Conservation (phyloP, 2,888 invertebrate species). For the Melipona beecheii region DNA sequence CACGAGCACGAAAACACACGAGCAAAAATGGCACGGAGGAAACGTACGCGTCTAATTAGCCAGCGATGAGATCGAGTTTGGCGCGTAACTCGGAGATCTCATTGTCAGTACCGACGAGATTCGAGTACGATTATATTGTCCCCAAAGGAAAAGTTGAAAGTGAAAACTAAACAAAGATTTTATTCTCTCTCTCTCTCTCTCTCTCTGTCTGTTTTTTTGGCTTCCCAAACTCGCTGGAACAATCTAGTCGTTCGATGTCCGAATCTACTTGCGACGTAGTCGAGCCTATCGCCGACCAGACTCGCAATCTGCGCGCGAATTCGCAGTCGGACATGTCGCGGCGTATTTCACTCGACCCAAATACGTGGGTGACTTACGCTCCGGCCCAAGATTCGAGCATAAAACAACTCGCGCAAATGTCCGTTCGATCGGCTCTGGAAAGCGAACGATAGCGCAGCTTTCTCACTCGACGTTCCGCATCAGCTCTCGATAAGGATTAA, state of each 20-base stretch:
- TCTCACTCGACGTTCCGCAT: conserved; percentile 29
- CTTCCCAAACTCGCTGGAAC: not conserved
- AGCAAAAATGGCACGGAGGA: not conserved
- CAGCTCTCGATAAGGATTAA: not conserved
- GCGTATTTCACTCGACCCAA: conserved; percentile 3
- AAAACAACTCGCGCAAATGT: conserved; percentile 4
- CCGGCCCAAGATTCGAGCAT: not conserved
- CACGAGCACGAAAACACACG: conserved; percentile 44
- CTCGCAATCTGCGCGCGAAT: not conserved
- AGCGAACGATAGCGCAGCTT: conserved; percentile 22
- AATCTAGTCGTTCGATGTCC: not conserved
- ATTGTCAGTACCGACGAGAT: no score
- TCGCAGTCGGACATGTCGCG: not conserved
- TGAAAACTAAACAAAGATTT: no score
- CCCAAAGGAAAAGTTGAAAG: no score
- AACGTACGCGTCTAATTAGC: no score
- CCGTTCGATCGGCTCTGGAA: conserved; percentile 31
- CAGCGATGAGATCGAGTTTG: no score
- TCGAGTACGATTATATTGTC: no score
- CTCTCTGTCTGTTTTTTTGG: not conserved
- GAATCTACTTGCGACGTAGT: not conserved
- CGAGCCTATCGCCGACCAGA: not conserved
- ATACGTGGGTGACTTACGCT: conserved; percentile 19
- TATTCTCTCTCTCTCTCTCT: no score
- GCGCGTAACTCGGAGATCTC: no score